A percentile compares a stretch with the other conserved stretches of the same genome.
These are phyloP conservation scores for Onychomys leucogaster DNA, from an alignment of 2,797 vertebrate genomes.

Conservation along the genomic window DNA sequence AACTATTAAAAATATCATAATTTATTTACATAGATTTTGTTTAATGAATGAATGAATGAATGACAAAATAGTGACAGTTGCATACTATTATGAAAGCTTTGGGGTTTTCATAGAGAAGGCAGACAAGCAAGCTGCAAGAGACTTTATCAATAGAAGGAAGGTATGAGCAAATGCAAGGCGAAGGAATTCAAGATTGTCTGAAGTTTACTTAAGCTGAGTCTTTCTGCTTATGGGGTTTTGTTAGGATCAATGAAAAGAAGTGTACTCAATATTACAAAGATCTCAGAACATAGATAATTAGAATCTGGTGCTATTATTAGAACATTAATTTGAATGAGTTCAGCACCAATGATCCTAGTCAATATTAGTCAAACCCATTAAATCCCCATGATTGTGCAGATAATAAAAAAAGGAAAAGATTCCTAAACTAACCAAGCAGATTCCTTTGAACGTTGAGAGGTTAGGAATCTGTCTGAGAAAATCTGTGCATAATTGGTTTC, in stretches of 20 bases:
- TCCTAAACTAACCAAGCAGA: background rate
- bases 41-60: background rate
- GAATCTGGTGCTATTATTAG: conserved; percentile 7
- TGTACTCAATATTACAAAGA: conserved; percentile 11
- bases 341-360: background rate
- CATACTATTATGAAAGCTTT: background rate
- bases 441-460: background rate
- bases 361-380: background rate
- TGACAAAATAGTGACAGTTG: background rate
- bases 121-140: background rate
- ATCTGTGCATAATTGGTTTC: background rate
- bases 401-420: background rate
- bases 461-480: conserved; percentile 17
- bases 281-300: background rate
- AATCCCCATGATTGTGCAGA: background rate
- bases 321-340: background rate
- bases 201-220: background rate
- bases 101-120: background rate
- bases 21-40: background rate
- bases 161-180: background rate
- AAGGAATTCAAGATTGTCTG: background rate
- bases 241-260: background rate
- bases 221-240: conserved; percentile 8
- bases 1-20: background rate
- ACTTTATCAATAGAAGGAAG: background rate